Evolutionary conservation across 2,888 invertebrate species (phyloP).

Genomic region (Fragum fragum): DNA sequence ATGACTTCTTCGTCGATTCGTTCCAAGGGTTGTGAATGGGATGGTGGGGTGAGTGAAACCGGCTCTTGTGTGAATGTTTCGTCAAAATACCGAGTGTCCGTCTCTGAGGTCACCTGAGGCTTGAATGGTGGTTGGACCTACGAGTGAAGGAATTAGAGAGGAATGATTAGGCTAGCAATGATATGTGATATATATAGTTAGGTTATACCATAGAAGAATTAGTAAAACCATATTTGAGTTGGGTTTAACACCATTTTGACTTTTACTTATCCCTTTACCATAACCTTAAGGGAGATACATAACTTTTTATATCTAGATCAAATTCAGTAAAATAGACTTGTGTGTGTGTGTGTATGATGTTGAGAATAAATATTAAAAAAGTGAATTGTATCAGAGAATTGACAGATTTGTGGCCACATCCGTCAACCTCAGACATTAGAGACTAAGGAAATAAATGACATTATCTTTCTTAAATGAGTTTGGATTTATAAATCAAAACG

Average conservation of each 20-base stretch:
- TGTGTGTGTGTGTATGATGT: no score
- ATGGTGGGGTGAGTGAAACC: constrained; percentile 83
- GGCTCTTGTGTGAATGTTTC: constrained; percentile 96
- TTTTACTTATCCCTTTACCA: no score
- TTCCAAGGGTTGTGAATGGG: constrained; percentile 63
- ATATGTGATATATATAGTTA: not conserved
- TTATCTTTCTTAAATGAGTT: no score
- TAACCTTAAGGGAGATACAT: no score
- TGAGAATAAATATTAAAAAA: no score
- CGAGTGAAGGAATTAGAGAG: constrained; percentile 48
- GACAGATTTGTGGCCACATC: no score
- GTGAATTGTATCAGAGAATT: no score
- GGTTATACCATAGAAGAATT: not conserved
- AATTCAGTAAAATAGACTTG: no score
- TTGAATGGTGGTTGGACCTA: constrained; percentile 93
- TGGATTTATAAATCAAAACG: no score
- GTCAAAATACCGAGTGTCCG: constrained; percentile 99
- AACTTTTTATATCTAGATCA: no score
- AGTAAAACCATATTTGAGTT: not conserved
- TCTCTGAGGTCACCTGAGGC: constrained; percentile 94
- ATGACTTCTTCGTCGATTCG: constrained; percentile 74
- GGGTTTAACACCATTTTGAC: not conserved
- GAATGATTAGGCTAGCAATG: constrained; percentile 9
- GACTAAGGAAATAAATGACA: no score
- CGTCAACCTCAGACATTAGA: no score